Base-by-base conservation (phyloP, 1,140 invertebrate genomes). In the Brachionus calyciflorus region DNA sequence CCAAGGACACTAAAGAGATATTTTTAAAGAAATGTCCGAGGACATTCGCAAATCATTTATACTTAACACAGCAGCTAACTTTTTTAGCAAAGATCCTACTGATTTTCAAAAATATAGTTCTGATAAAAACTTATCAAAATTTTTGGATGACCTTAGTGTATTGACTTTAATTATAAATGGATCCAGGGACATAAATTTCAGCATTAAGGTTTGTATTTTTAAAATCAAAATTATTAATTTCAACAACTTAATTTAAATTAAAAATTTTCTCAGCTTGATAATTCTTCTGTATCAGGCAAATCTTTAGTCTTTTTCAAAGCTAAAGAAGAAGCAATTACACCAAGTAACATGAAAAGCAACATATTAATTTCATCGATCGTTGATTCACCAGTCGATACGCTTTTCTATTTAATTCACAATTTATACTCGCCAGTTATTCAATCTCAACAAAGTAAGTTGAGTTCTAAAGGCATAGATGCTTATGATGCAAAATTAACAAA, bases 291-390 rank as follows among this genome's bases (percentile, higher is more conserved):
- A 21, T 40, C 28, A 9, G 69, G 69, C n/a, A 73, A 76, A 60
- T 28, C 33, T 6, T 63, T 89, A 63, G 84, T 89, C 0, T 89
- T 88, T 80, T 88, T 88, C 80, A 89, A 89, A 81, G 80, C 84
- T 4, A 80, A 81, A 21, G 86, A 87, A 19, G 86, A 87, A 41
- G 82, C 85, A 2, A 86, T 89, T 28, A 88, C 88, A 5, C 83
- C 83, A 17, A 86, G 87, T 55, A 89, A 88, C 78, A 78, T 88
- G 3, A 82, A 87, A 73, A 81, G 80, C 4, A 85, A 86, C 78
- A 81, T 89, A 21, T 84, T 86, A 78, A 84, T 88, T 0, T 87
- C 87, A 1, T 87, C 88, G 2, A 87, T 89, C 83, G 75, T 87
- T 4, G 87, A 88, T 70, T 88, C 88, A 5, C 88, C 88, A 4